A percentile compares a stretch with the other conserved stretches of the same genome.
These are phyloP conservation scores for Drosophila diplacantha DNA, from an alignment of 2,888 invertebrate species.

Conservation along the genomic window DNA sequence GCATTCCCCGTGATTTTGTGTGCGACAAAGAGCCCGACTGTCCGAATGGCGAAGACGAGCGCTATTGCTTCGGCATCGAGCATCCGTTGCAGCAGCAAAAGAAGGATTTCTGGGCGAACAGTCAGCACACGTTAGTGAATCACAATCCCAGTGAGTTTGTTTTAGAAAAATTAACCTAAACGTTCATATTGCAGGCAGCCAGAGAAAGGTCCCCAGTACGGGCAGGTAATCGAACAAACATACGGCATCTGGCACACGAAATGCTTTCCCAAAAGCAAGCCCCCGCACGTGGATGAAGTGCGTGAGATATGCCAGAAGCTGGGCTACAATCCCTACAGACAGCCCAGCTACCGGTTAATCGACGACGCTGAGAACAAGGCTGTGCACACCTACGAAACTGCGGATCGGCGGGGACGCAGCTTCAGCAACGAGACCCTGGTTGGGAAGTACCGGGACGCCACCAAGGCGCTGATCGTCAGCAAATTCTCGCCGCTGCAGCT, in stretches of 20 bases:
- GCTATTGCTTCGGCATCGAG: slow-evolving; percentile 80
- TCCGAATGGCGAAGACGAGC: slow-evolving; percentile 86
- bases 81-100: slow-evolving; percentile 61
- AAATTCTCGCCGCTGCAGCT: slow-evolving; percentile 76
- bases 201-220: slow-evolving; percentile 77
- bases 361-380: slow-evolving; percentile 69
- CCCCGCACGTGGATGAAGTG: slow-evolving; percentile 79
- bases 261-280: slow-evolving; percentile 81
- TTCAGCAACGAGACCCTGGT: slow-evolving; percentile 62
- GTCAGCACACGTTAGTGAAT: slow-evolving; percentile 16
- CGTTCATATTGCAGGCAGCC: slow-evolving; percentile 8
- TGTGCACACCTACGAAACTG: slow-evolving; percentile 62
- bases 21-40: slow-evolving; percentile 88
- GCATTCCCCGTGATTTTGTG: slow-evolving; percentile 85
- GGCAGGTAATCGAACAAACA: slow-evolving; percentile 82
- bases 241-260: slow-evolving; percentile 86
- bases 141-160: not conserved
- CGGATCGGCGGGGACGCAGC: slow-evolving; percentile 57
- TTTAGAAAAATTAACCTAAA: not conserved
- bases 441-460: slow-evolving; percentile 71
- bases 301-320: slow-evolving; percentile 81
- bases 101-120: slow-evolving; percentile 31
- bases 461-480: slow-evolving; percentile 74
- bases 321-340: slow-evolving; percentile 80
- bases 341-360: slow-evolving; percentile 74